A percentile compares a stretch with the other conserved stretches of the same genome.
Conservation (phyloP, 2,888 invertebrate species). For the Andrena flavipes region DNA sequence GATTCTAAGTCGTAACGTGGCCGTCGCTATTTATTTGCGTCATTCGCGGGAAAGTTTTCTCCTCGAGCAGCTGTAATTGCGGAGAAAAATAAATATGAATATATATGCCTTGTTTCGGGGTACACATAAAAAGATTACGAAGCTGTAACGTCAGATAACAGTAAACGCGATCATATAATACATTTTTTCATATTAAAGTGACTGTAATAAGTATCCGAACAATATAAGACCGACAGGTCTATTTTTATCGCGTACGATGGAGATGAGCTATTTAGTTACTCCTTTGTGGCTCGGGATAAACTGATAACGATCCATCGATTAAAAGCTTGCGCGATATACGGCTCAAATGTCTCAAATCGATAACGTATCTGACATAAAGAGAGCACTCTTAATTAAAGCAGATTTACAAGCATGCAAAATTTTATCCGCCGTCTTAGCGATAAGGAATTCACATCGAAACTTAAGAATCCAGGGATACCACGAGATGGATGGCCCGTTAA, state of each 20-base stretch:
- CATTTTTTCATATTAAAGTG: background rate
- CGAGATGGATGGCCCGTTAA: too few species aligned
- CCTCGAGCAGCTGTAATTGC: background rate
- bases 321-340: background rate
- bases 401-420: background rate
- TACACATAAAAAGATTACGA: background rate
- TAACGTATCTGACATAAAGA: background rate
- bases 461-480: background rate
- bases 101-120: background rate
- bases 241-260: too few species aligned
- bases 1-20: too few species aligned
- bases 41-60: background rate
- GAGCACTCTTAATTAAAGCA: background rate
- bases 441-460: background rate
- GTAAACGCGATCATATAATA: too few species aligned
- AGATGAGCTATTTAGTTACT: too few species aligned
- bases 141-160: background rate
- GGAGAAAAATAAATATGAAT: conserved; percentile 1
- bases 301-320: background rate
- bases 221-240: too few species aligned
- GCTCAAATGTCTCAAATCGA: background rate
- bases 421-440: background rate
- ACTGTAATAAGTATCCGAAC: background rate
- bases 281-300: background rate
- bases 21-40: too few species aligned